Percentiles rank a stretch among this genome's conserved stretches.
These are phyloP conservation scores for Tupaia chinensis DNA, from an alignment of 2,113 vertebrate genomes.

Conservation along the genomic window DNA sequence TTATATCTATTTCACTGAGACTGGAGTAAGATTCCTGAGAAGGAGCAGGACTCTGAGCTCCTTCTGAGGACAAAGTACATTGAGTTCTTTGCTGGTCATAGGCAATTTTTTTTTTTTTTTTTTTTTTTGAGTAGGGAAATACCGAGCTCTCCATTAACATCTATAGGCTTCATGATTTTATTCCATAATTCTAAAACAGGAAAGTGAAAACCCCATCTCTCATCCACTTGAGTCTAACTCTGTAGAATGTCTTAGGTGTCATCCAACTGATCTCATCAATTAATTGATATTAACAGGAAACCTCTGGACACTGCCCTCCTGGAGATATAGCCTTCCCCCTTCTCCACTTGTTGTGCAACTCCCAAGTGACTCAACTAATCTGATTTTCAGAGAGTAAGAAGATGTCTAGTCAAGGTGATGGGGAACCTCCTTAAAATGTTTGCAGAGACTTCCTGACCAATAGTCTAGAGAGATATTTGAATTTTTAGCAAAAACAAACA, in stretches of 20 bases:
- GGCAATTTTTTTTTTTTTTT: not conserved
- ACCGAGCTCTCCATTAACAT: not conserved
- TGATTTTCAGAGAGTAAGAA: not conserved
- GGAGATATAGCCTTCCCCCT: no score
- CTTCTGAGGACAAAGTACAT: not conserved
- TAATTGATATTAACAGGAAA: not conserved
- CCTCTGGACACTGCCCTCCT: not conserved
- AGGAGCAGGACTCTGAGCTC: not conserved
- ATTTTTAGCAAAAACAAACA: slow-evolving; percentile 49
- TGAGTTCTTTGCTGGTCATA: not conserved
- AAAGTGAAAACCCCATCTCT: not conserved
- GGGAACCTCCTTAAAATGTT: slow-evolving; percentile 28
- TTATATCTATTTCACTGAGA: not conserved
- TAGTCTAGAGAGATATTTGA: slow-evolving; percentile 1
- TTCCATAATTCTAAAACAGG: not conserved
- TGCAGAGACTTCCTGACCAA: not conserved
- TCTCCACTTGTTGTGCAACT: no score
- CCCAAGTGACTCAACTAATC: not conserved
- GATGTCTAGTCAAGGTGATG: not conserved
- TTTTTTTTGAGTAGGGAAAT: not conserved
- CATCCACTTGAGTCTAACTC: not conserved
- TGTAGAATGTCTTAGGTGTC: not conserved
- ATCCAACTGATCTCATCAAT: not conserved
- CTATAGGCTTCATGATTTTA: not conserved
- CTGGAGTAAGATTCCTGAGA: not conserved